Percentiles rank a stretch among this genome's conserved stretches.
Conservation (phyloP, 2,797 vertebrate genomes). For the Trachops cirrhosus region DNA sequence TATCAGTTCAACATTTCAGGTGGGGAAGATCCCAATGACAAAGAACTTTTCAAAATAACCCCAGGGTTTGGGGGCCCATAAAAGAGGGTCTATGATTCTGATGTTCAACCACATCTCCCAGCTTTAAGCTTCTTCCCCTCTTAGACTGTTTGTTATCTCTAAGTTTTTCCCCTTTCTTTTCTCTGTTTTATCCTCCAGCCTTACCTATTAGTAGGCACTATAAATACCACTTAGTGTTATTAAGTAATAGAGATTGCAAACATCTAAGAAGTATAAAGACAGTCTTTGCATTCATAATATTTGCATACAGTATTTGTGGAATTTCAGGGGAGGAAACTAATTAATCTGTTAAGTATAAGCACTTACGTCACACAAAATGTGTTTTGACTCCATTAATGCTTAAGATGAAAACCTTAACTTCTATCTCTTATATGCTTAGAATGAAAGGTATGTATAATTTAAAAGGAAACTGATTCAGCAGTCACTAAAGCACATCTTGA, state of each 20-base stretch:
- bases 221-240: constrained; percentile 43
- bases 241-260: constrained; percentile 66
- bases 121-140: neutral
- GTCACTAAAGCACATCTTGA: neutral
- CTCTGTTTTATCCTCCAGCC: neutral
- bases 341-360: constrained; percentile 77
- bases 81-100: neutral
- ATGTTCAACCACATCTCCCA: neutral
- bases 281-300: constrained; percentile 72
- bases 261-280: constrained; percentile 64
- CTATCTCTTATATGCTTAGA: neutral
- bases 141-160: neutral
- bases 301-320: constrained; percentile 80
- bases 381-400: constrained; percentile 47
- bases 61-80: neutral
- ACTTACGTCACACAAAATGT: constrained; percentile 73
- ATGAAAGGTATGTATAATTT: neutral
- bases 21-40: neutral
- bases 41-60: neutral
- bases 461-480: neutral
- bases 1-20: neutral
- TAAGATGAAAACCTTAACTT: constrained; percentile 41
- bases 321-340: constrained; percentile 77
- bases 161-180: neutral
- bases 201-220: constrained; percentile 29